These are phyloP conservation scores for Semotilus atromaculatus DNA, from an alignment of 2,797 vertebrate species.

Conservation along the genomic window DNA sequence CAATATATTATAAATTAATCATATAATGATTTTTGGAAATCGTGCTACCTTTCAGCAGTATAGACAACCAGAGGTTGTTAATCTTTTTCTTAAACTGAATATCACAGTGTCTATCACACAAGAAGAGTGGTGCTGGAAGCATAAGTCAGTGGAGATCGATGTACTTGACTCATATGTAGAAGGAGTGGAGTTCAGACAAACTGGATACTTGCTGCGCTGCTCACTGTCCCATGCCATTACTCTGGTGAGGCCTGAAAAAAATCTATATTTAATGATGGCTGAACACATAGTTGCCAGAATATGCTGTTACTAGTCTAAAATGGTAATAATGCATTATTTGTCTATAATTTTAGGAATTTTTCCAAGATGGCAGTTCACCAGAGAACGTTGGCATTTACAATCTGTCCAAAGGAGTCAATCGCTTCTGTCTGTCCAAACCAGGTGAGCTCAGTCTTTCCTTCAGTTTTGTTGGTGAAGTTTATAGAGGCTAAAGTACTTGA, in stretches of 20 bases:
- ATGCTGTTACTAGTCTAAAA: not conserved
- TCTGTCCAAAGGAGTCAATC: slow-evolving; percentile 96
- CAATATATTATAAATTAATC: not conserved
- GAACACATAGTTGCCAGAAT: not conserved
- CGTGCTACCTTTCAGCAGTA: not conserved
- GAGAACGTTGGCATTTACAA: slow-evolving; percentile 98
- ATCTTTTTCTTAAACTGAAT: no score
- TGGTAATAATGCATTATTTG: not conserved
- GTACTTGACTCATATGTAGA: slow-evolving; percentile 86
- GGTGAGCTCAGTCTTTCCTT: slow-evolving; percentile 72
- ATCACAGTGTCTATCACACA: slow-evolving; percentile 91
- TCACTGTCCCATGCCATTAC: slow-evolving; percentile 97
- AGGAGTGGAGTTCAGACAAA: slow-evolving; percentile 93
- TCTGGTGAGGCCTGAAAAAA: slow-evolving; percentile 80
- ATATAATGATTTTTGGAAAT: not conserved
- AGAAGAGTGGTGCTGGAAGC: slow-evolving; percentile 99
- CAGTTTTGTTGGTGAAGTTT: not conserved
- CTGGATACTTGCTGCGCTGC: slow-evolving; percentile 96
- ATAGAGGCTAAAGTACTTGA: not conserved
- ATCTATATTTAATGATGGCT: not conserved
- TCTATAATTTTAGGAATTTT: slow-evolving; percentile 87
- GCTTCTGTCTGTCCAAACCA: slow-evolving; percentile 98
- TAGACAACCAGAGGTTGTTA: no score
- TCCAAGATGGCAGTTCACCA: slow-evolving; percentile 95
- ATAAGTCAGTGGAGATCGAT: slow-evolving; percentile 93